Percentiles rank a stretch among this genome's conserved stretches.
Conservation (phyloP, 92 coral and sea anemone genomes). For the Palythoa caribaeorum region DNA sequence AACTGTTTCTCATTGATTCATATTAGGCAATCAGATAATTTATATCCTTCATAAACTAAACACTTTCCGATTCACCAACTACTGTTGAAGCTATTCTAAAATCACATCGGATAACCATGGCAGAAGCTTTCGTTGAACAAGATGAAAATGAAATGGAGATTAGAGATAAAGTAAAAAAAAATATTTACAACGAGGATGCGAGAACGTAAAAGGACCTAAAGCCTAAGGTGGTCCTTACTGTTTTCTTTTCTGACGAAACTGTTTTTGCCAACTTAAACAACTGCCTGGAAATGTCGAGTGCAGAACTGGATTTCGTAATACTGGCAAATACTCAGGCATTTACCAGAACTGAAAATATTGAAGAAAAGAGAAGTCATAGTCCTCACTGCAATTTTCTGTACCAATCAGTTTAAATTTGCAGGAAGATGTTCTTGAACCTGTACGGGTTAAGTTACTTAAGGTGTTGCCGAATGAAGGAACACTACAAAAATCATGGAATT, state of each 20-base stretch:
- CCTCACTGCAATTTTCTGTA: neutral
- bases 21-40: too few species aligned
- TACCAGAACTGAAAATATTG: neutral
- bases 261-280: constrained; percentile 39
- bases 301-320: neutral
- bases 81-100: too few species aligned
- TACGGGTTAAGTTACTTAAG: neutral
- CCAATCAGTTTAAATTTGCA: neutral
- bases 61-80: too few species aligned
- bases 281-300: constrained; percentile 44
- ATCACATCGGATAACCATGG: neutral
- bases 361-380: neutral
- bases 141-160: neutral
- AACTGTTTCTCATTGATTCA: too few species aligned
- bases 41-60: too few species aligned
- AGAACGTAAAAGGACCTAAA: constrained; percentile 33
- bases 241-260: constrained; percentile 32
- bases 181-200: constrained; percentile 36
- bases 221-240: constrained; percentile 43
- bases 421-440: neutral
- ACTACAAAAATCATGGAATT: neutral
- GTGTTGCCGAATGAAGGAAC: neutral
- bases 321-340: neutral
- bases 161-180: neutral
- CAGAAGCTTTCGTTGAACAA: neutral